Base-by-base conservation (phyloP, 2,113 vertebrate genomes). In the Mixornis gularis region DNA sequence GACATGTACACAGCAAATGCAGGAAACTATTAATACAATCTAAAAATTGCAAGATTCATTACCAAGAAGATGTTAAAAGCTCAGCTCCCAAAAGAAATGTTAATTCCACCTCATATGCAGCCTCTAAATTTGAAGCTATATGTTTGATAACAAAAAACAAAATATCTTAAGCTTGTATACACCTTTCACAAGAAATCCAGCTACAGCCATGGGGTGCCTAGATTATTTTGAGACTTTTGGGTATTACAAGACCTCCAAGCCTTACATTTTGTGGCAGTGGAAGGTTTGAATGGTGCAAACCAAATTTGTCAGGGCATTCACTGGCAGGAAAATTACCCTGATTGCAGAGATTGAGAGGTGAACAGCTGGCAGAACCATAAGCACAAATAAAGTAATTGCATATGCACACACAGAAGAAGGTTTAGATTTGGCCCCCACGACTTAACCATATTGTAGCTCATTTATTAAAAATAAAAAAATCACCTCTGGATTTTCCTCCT, bases 401-500 rank as follows among this genome's bases (percentile, higher is more conserved):
- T 16, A 53, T 46, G 34, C 38, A 69, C 18, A 34, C 5, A 34
- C 5, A 66, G 27, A 51, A 76, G 16, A 65, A 55, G 3, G 11
- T 34, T 85, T 69, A 36, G 36, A 73, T 71, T 52, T 36, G 4
- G 6, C 7, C 13, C 15, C 36, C 19, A 4, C 21, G 64, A 59
- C 18, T 72, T 53, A 53, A 71, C 3, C 27, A 26, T 18, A 59
- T 21, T 46, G 34, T 30, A 64, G 46, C 12, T 72, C 26, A 51
- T 43, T 80, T 72, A 53, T 48, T 32, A 32, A 36, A 58, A 40
- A 70, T 51, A 63, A 55, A 78, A 36, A n/a, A 76, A 52, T 95
- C 81, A 98, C 98, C 98, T 98, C 98, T 18, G 97, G 97, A 93
- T 96, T 97, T 94, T 98, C 97, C 79, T 98, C 98, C 94, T 96